These are phyloP conservation scores for Drosophila yakuba DNA, from an alignment of 1,140 invertebrate species.

Conservation along the genomic window DNA sequence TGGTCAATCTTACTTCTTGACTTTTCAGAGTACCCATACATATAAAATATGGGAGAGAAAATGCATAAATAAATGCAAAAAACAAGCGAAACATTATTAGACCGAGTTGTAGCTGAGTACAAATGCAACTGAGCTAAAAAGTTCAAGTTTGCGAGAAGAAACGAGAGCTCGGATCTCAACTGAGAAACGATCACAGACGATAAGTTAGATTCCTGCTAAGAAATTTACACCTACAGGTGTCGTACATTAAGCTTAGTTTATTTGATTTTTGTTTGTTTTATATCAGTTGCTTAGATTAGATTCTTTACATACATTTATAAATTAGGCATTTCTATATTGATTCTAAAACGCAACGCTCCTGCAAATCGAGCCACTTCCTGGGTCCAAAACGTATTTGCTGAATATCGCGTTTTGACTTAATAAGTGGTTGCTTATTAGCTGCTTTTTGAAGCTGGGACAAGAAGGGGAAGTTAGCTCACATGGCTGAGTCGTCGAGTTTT, in stretches of 20 bases:
- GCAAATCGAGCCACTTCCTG: constrained; percentile 48
- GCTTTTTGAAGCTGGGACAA: constrained; percentile 35
- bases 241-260: constrained; percentile 69
- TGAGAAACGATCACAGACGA: too few species aligned
- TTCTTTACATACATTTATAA: constrained; percentile 80
- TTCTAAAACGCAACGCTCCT: constrained; percentile 59
- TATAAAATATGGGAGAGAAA: background rate
- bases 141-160: background rate
- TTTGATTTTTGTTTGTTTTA: constrained; percentile 68
- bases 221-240: constrained; percentile 38
- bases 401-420: constrained; percentile 22
- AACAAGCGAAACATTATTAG: background rate
- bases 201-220: constrained; percentile 1
- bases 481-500: constrained; percentile 29
- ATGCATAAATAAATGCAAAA: background rate
- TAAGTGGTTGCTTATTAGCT: constrained; percentile 26
- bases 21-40: background rate
- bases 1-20: background rate
- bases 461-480: constrained; percentile 47
- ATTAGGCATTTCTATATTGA: constrained; percentile 71
- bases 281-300: constrained; percentile 67
- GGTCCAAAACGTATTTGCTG: constrained; percentile 12
- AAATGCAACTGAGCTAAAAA: background rate
- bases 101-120: too few species aligned
- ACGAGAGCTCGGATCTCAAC: background rate